Evolutionary conservation across 2,113 vertebrate genomes (phyloP), one percentile per base, ranked within the genome.

Genomic region (Heptranchias perlo): DNA sequence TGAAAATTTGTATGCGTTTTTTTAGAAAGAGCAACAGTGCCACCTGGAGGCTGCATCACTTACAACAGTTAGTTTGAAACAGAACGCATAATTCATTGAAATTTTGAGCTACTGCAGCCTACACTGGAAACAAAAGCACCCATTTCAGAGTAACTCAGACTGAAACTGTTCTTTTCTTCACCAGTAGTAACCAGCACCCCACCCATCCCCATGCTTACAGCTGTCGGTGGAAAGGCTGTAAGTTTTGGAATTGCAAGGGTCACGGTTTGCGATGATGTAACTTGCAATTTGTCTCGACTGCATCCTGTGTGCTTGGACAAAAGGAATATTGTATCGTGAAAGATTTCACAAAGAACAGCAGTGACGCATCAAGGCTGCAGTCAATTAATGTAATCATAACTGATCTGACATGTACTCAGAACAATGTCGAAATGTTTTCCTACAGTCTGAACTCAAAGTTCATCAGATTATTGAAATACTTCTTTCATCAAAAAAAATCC

Each of bases 391-490:
- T 21, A n/a, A 61, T 61, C 89, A 93, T 93, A 23, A 39, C 89
- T 93, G 89, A 61, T 58, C 89, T 44, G 35, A 64, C n/a, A 93
- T 62, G 89, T 21, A 93, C 89, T 93, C 58, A 35, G 89, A 93
- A 93, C n/a, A 93, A 93, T 23, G 89, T 64, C 58, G 58, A n/a
- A 93, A 39, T 62, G 58, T 93, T 93, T 92, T 64, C 35, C 35
- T 8, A 62, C 58, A 61, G 52, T 93, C 54, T 92, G 10, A 35
- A 92, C 28, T 61, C 31, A 61, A 47, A 65, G 31, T 92, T 92
- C 54, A 61, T 61, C 16, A n/a, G 25, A 92, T n/a, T 35, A n/a
- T n/a, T 92, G 87, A 92, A 39, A 92, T 61, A 28, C 54, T 61
- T n/a, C 31, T 21, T 16, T 18, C 54, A n/a, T 61, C 5, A 16